Evolutionary conservation across 2,797 vertebrate species (phyloP).

Genomic region (Tinamus major): DNA sequence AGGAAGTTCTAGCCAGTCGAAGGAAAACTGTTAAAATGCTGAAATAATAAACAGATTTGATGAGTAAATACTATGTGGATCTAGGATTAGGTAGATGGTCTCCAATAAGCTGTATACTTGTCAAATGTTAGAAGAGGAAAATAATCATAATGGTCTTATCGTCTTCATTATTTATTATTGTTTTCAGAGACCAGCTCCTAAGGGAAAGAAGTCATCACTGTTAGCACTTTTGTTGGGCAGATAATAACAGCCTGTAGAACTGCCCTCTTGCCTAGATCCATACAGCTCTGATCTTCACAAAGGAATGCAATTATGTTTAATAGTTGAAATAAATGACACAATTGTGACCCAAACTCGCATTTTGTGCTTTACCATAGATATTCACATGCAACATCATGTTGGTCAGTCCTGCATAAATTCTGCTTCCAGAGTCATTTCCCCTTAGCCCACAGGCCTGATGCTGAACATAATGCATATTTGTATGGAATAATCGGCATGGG

Average conservation of each 20-base stretch:
- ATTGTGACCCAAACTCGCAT: not conserved
- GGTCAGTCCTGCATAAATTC: conserved; percentile 1
- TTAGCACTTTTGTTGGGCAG: not conserved
- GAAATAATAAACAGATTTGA: not conserved
- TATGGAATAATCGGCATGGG: not conserved
- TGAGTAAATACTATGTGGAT: not conserved
- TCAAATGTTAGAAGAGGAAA: not conserved
- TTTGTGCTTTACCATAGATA: not conserved
- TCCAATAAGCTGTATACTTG: not conserved
- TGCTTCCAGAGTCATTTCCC: not conserved
- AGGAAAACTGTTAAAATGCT: not conserved
- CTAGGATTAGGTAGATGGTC: not conserved
- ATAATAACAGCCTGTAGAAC: not conserved
- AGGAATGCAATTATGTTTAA: not conserved
- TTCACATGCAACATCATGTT: not conserved
- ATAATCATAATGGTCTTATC: not conserved
- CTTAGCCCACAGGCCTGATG: not conserved
- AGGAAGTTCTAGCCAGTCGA: not conserved
- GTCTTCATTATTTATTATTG: not conserved
- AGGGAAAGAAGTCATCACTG: not conserved
- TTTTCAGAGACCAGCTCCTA: not conserved
- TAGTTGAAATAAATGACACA: not conserved
- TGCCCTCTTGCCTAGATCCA: not conserved
- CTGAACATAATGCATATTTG: not conserved
- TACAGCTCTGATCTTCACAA: not conserved